phyloP scores from a whole-genome alignment of 1,140 invertebrate species.

The Drosophila persimilis region DNA sequence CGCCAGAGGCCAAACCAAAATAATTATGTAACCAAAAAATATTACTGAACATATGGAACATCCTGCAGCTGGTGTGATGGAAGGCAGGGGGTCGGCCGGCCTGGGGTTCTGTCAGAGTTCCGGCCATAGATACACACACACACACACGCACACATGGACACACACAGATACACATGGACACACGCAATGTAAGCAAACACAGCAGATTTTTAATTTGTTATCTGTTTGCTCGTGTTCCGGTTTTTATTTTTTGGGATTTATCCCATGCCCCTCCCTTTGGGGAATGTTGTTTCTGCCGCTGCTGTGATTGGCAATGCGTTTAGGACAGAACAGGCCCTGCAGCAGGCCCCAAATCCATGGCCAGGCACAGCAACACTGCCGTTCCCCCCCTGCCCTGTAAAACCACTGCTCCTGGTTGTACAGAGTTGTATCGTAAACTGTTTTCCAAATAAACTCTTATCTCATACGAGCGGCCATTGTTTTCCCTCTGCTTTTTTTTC shows the following conservation, averaged over 20 bases:
- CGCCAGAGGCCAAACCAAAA: slow-evolving; percentile 43
- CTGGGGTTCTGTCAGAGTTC: slow-evolving; percentile 6
- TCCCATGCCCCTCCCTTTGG: background rate
- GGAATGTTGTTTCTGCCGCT: slow-evolving; percentile 24
- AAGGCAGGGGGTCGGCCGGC: too few relatives aligned
- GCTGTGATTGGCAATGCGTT: slow-evolving; percentile 39
- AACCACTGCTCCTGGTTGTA: slow-evolving; percentile 1
- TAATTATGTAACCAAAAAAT: slow-evolving; percentile 71
- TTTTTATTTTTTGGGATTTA: slow-evolving; percentile 13
- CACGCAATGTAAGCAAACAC: slow-evolving; percentile 32
- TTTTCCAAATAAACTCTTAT: background rate
- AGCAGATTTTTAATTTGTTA: slow-evolving; percentile 50
- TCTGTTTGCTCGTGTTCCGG: slow-evolving; percentile 23
- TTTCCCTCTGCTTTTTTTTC: too few relatives aligned
- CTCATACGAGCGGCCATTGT: too few relatives aligned
- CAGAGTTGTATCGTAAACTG: background rate
- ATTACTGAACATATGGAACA: slow-evolving; percentile 37
- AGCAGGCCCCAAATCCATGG: slow-evolving; percentile 3
- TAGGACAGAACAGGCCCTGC: background rate
- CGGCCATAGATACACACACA: slow-evolving; percentile 16
- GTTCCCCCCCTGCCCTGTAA: background rate
- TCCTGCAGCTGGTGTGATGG: background rate
- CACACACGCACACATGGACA: background rate
- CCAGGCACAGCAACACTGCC: slow-evolving; percentile 1
- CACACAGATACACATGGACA: background rate